Conservation (phyloP, 2,888 invertebrate genomes). For the Pteria penguin region DNA sequence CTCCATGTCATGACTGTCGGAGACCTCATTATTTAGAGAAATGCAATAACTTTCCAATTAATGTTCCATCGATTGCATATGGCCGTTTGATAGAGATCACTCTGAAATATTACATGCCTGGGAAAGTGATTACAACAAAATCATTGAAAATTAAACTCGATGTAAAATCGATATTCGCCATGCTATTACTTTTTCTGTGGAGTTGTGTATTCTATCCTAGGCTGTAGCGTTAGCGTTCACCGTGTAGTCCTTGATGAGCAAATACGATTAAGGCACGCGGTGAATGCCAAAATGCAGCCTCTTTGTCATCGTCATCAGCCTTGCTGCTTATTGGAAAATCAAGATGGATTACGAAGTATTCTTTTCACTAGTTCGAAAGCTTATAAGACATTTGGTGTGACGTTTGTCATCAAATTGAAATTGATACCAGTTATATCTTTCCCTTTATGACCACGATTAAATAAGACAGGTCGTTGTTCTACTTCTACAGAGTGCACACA, state of each 20-base stretch:
- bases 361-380: too few species aligned
- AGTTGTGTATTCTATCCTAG: constrained; percentile 1
- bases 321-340: too few species aligned
- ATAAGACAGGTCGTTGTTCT: too few species aligned
- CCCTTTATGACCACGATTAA: too few species aligned
- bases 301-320: too few species aligned
- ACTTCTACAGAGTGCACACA: too few species aligned
- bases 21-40: background rate
- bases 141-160: background rate
- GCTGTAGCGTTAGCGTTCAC: constrained; percentile 76
- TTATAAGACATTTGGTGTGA: too few species aligned
- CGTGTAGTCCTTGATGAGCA: constrained; percentile 89
- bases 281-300: constrained; percentile 99
- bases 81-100: background rate
- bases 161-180: background rate
- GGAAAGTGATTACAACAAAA: background rate
- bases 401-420: too few species aligned
- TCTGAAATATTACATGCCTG: background rate
- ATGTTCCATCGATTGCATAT: background rate
- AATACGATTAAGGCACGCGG: constrained; percentile 97
- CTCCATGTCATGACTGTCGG: too few species aligned
- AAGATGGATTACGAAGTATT: too few species aligned
- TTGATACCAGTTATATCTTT: too few species aligned
- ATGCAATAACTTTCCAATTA: background rate
- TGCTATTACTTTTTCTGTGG: background rate